phyloP scores from a whole-genome alignment of 2,113 vertebrate species.

The Thinocorus orbignyianus region DNA sequence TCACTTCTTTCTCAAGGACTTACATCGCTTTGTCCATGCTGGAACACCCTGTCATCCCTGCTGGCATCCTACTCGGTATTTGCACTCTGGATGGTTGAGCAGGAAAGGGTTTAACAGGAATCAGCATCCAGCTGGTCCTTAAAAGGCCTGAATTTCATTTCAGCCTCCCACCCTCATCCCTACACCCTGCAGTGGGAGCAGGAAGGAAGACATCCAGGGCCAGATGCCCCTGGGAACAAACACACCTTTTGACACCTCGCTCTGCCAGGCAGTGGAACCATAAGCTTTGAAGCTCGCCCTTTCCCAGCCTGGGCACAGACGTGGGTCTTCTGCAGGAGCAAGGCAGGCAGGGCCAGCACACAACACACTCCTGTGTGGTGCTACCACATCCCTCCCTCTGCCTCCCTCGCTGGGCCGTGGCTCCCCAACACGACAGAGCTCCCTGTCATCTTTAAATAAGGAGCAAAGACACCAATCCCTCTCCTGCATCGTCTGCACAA shows the following conservation, averaged over 20 bases:
- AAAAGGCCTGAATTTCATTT: neutral
- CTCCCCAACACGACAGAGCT: neutral
- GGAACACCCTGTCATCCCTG: neutral
- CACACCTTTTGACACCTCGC: neutral
- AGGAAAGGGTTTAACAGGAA: neutral
- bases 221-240: neutral
- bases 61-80: fast-evolving
- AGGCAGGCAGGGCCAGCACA: neutral
- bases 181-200: too few species aligned
- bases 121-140: neutral
- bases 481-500: neutral
- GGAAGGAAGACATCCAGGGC: too few species aligned
- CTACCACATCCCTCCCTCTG: fast-evolving
- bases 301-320: neutral
- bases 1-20: too few species aligned
- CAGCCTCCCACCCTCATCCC: neutral
- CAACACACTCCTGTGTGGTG: neutral
- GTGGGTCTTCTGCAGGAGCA: too few species aligned
- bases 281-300: fast-evolving
- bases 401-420: neutral
- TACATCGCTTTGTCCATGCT: fast-evolving
- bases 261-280: neutral
- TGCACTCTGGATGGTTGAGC: fast-evolving
- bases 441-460: too few species aligned
- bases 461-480: neutral